Evolutionary conservation across 2,888 invertebrate species (phyloP), one percentile per base, ranked within the genome.

Genomic region (Eupithecia pulchellata): DNA sequence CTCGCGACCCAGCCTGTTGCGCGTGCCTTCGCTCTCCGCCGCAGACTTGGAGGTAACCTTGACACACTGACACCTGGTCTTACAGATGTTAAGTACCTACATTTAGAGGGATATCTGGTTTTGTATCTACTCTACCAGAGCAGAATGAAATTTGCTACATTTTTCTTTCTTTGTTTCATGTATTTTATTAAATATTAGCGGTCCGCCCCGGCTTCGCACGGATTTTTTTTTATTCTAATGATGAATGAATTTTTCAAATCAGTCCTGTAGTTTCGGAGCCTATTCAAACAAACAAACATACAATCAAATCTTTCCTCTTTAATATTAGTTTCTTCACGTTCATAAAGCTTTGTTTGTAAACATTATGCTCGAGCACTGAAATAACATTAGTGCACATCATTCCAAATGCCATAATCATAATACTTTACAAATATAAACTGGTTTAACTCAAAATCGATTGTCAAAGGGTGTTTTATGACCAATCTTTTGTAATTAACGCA

Each of bases 11-110:
- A 94, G 95, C 85, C 89, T 96, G 82, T 91, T 95, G 82, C 92
- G 95, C 79, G 95, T 95, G 5, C 95, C 95, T 25, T 95, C 96
- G 63, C 91, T 95, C 70, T 95, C 95, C 29, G 95, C 95, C 76
- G 95, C 95, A 72, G 95, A 95, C 85, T 91, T 95, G 68, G 91
- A 94, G 93, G 94, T 93, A 86, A 87, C 75, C 77, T 76, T 78
- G 76, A 78, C 77, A 76, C 32, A 78, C 72, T 72, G 63, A 64
- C 64, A 27, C 5, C 66, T 42, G 61, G 29, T 64, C 64, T 73
- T 64, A 66, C 75, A 64, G 58, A 39, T 61, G 30, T n/a, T 32
- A 30, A 30, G 60, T n/a, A 32, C 20, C 34, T 61, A 36, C 61
- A 25, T 25, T n/a, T 60, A 1, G 20, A n/a, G 61, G 17, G 34